These are phyloP conservation scores for Sweltsa coloradensis DNA, from an alignment of 1,140 invertebrate genomes.

Conservation along the genomic window DNA sequence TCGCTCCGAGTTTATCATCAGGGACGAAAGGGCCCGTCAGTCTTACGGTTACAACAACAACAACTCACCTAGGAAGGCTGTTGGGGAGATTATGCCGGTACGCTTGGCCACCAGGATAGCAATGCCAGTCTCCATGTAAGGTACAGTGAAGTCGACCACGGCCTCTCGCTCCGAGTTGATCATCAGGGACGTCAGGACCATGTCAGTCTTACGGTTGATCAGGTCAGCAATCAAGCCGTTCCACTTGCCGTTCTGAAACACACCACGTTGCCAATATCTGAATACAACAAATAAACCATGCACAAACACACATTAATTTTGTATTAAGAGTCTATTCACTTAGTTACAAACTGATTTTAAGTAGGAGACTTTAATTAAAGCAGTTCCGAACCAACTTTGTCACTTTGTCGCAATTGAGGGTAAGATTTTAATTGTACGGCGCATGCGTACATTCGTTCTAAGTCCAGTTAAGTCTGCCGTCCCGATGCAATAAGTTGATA, in stretches of 20 bases:
- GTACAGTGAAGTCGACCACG: constrained; percentile 35
- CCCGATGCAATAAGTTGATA: too few species aligned
- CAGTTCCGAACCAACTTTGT: too few species aligned
- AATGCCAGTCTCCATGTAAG: constrained; percentile 56
- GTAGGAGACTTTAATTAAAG: too few species aligned
- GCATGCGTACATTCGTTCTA: too few species aligned
- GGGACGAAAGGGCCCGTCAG: constrained; percentile 44
- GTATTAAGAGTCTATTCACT: too few species aligned
- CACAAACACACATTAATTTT: too few species aligned
- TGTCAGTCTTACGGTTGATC: constrained; percentile 43
- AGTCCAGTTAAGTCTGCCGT: too few species aligned
- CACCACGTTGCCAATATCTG: too few species aligned
- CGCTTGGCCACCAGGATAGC: constrained; percentile 50
- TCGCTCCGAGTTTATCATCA: constrained; percentile 50
- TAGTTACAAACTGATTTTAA: too few species aligned
- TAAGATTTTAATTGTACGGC: too few species aligned
- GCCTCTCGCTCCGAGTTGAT: constrained; percentile 45
- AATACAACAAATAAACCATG: too few species aligned
- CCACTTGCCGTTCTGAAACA: constrained; percentile 79
- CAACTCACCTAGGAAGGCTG: constrained; percentile 48
- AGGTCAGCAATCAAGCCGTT: constrained; percentile 91
- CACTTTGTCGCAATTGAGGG: too few species aligned
- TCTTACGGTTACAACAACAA: constrained; percentile 31
- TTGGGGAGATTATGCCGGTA: constrained; percentile 49
- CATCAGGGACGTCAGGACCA: constrained; percentile 49